These are phyloP conservation scores for Ischnura elegans DNA, from an alignment of 2,888 invertebrate genomes.

Conservation along the genomic window DNA sequence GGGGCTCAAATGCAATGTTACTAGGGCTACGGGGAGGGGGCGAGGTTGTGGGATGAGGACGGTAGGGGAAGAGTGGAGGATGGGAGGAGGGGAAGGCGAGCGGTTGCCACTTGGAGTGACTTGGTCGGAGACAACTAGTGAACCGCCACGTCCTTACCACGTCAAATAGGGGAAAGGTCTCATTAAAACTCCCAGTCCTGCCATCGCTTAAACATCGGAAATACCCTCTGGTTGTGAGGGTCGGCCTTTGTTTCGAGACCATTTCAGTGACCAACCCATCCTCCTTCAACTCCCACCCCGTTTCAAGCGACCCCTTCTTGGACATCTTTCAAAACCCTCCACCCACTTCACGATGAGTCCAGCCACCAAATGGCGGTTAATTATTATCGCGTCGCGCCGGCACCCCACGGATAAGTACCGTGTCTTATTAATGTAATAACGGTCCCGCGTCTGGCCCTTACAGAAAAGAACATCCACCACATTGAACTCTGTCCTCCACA, in stretches of 20 bases:
- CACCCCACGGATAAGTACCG: neutral
- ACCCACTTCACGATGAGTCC: neutral
- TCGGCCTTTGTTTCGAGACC: conserved; percentile 4
- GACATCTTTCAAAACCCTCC: neutral
- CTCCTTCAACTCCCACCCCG: neutral
- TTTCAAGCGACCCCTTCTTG: neutral
- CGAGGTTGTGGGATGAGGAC: no score
- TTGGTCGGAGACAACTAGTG: neutral
- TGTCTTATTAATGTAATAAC: neutral
- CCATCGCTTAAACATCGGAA: neutral
- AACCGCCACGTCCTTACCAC: conserved; percentile 9
- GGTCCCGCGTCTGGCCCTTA: neutral
- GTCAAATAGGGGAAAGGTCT: neutral
- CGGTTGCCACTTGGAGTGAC: neutral
- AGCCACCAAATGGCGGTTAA: conserved; percentile 8
- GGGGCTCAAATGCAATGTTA: neutral
- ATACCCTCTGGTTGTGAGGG: neutral
- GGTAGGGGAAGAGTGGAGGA: no score
- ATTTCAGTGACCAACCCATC: neutral
- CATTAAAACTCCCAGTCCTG: conserved; percentile 17
- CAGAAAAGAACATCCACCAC: neutral
- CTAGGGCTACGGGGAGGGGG: no score
- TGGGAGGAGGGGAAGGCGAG: neutral
- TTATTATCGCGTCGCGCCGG: neutral
- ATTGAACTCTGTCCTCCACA: neutral